These are phyloP conservation scores for Drosophila phalerata DNA, from an alignment of 2,888 invertebrate species.

Conservation along the genomic window DNA sequence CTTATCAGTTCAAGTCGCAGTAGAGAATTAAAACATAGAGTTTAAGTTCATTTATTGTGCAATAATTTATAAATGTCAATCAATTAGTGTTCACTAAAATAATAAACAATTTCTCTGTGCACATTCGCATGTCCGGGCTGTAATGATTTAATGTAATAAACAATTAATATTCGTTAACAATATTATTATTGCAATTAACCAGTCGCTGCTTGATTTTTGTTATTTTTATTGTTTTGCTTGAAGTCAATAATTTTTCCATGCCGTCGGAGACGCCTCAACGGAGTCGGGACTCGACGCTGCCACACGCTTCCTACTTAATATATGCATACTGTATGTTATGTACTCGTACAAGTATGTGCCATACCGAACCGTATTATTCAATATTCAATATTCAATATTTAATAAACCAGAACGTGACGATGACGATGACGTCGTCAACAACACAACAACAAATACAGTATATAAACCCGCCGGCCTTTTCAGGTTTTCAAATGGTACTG, in stretches of 20 bases:
- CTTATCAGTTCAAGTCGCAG: conserved; percentile 40
- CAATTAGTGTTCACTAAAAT: conserved; percentile 3
- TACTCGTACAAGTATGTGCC: conserved; percentile 16
- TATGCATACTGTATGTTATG: conserved; percentile 9
- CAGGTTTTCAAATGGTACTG: conserved; percentile 38
- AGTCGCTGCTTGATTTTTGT: conserved; percentile 54
- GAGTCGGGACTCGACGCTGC: conserved; percentile 3
- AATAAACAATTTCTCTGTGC: conserved; percentile 1
- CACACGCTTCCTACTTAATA: conserved; percentile 31
- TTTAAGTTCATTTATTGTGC: conserved; percentile 15
- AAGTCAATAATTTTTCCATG: not conserved
- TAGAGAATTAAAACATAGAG: conserved; percentile 12
- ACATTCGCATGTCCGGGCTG: not conserved
- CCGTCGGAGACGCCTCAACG: conserved; percentile 15
- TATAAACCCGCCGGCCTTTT: conserved; percentile 18
- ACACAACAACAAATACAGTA: not conserved
- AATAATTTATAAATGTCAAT: conserved; percentile 13
- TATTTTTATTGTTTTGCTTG: conserved; percentile 28
- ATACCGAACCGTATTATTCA: conserved; percentile 38
- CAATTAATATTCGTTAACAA: conserved; percentile 54
- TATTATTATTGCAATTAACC: conserved; percentile 55
- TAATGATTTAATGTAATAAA: conserved; percentile 62
- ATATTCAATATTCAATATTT: conserved; percentile 45
- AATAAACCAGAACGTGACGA: conserved; percentile 51
- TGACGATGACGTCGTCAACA: conserved; percentile 21